phyloP scores from a whole-genome alignment of 2,797 vertebrate species.

The Aplochiton taeniatus region DNA sequence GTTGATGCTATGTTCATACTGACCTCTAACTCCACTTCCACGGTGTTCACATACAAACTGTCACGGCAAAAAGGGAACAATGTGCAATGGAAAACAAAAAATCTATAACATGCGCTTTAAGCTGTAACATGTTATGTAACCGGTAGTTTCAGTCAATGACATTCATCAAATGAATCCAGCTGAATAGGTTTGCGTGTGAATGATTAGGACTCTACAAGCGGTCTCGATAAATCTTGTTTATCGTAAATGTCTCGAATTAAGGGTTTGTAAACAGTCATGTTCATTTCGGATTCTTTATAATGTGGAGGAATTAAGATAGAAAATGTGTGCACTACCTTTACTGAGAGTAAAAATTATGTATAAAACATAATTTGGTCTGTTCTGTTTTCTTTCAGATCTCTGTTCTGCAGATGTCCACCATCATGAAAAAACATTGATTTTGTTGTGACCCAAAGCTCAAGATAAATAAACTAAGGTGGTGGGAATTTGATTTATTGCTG shows the following conservation, averaged over 20 bases:
- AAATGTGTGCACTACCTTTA: neutral
- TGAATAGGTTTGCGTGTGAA: too few species aligned
- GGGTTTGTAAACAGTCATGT: too few species aligned
- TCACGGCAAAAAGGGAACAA: constrained; percentile 15
- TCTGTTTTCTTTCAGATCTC: constrained; percentile 28
- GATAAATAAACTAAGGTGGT: neutral
- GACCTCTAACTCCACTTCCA: constrained; percentile 31
- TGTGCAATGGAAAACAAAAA: constrained; percentile 44
- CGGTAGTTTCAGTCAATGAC: constrained; percentile 20
- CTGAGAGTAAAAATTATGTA: neutral
- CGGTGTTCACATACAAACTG: neutral
- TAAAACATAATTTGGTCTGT: constrained; percentile 25
- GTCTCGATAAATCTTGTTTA: too few species aligned
- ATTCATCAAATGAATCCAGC: neutral
- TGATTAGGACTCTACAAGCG: too few species aligned
- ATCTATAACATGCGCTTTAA: constrained; percentile 52
- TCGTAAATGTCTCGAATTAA: too few species aligned
- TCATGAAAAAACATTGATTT: constrained; percentile 38
- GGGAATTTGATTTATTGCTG: neutral
- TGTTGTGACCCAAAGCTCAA: neutral
- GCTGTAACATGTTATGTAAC: constrained; percentile 41
- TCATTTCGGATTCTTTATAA: too few species aligned
- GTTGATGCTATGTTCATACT: neutral
- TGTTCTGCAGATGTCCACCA: constrained; percentile 30
- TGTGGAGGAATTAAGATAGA: too few species aligned